Percentiles rank a stretch among this genome's conserved stretches.
These are phyloP conservation scores for Eupithecia abbreviata DNA, from an alignment of 2,888 invertebrate species.

Conservation along the genomic window DNA sequence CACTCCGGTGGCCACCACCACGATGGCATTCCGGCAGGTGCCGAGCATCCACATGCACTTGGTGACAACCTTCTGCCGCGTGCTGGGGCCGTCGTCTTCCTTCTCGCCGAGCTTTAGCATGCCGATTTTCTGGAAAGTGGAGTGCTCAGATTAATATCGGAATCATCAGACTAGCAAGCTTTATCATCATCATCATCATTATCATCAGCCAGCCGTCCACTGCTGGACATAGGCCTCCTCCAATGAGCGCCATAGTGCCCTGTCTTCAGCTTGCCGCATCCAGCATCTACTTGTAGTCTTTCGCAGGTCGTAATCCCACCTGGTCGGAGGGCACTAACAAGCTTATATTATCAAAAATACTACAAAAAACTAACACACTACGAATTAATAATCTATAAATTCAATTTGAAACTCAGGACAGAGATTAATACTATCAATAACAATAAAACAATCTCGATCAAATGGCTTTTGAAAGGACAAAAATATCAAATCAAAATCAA, in stretches of 20 bases:
- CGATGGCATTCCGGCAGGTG: conserved; percentile 92
- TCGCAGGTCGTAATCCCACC: too few species aligned
- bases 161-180: neutral
- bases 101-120: conserved; percentile 85
- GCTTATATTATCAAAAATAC: too few species aligned
- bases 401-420: too few species aligned
- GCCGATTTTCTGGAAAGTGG: conserved; percentile 84
- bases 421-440: too few species aligned
- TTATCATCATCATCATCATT: neutral
- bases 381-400: neutral
- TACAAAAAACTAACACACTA: neutral
- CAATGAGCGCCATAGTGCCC: too few species aligned
- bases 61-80: conserved; percentile 84
- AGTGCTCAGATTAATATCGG: neutral
- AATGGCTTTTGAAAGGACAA: neutral
- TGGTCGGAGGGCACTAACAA: too few species aligned
- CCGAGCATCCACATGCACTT: conserved; percentile 90
- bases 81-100: conserved; percentile 78
- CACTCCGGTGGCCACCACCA: conserved; percentile 89
- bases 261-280: too few species aligned
- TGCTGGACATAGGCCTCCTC: too few species aligned
- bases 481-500: neutral
- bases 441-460: too few species aligned
- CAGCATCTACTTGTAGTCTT: too few species aligned
- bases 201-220: too few species aligned